Percentiles rank a stretch among this genome's conserved stretches.
phyloP scores from a whole-genome alignment of 2,113 vertebrate species.

The Serinus canaria region DNA sequence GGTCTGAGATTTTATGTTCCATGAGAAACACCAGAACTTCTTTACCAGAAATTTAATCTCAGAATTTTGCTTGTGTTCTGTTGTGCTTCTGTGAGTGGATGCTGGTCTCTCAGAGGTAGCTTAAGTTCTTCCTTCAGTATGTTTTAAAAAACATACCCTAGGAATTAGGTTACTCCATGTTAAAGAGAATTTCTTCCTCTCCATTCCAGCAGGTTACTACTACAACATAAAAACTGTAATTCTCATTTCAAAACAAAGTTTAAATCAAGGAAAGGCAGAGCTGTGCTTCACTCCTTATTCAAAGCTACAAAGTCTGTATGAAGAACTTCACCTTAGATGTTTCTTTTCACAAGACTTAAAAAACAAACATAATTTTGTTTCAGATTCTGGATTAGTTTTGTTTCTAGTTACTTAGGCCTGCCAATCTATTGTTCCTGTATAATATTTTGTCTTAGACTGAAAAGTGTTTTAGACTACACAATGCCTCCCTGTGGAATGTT shows the following conservation, averaged over 20 bases:
- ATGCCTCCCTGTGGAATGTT: not conserved
- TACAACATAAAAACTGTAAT: not conserved
- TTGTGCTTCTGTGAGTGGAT: not conserved
- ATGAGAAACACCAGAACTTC: not conserved
- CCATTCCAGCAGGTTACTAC: not conserved
- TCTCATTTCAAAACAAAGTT: not conserved
- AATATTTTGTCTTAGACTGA: not conserved
- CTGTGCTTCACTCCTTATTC: not conserved
- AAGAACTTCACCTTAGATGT: not conserved
- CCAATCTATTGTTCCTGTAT: not conserved
- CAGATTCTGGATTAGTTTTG: not conserved
- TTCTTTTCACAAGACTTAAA: not conserved
- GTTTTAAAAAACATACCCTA: not conserved
- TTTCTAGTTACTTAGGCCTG: not conserved
- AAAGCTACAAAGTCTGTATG: not conserved
- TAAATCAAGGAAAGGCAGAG: not conserved
- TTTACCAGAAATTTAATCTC: not conserved
- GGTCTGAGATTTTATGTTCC: not conserved
- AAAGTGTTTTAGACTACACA: not conserved
- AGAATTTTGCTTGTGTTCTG: not conserved
- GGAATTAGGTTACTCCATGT: not conserved
- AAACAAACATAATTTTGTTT: not conserved
- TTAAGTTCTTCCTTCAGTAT: not conserved
- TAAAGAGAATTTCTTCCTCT: not conserved
- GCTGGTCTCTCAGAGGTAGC: not conserved